Percentiles rank a stretch among this genome's conserved stretches.
These are phyloP conservation scores for Cynaeus angustus DNA, from an alignment of 2,888 invertebrate genomes.

Conservation along the genomic window DNA sequence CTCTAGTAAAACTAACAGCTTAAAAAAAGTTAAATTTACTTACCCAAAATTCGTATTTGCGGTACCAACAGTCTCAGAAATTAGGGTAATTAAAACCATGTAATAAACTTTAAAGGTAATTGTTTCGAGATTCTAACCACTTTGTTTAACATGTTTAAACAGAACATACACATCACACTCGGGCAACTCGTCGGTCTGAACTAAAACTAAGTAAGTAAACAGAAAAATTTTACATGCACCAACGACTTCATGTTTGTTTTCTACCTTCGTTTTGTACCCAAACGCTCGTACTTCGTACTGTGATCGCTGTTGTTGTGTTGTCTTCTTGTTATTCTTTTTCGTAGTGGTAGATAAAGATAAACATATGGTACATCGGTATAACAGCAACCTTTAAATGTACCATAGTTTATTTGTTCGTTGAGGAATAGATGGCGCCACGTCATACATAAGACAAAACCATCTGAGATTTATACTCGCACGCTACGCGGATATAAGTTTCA, in stretches of 20 bases:
- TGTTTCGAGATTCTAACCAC: neutral
- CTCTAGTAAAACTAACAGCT: no score
- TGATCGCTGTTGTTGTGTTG: constrained; percentile 1
- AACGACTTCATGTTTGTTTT: constrained; percentile 31
- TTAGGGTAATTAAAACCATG: constrained; percentile 1
- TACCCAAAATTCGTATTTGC: neutral
- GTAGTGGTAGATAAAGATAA: constrained; percentile 3
- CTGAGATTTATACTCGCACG: no score
- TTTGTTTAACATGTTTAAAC: constrained; percentile 17
- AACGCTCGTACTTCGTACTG: neutral
- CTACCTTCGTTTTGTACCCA: neutral
- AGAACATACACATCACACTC: constrained; percentile 44
- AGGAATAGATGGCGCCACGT: neutral
- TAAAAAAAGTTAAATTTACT: neutral
- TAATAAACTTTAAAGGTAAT: neutral
- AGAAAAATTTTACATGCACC: constrained; percentile 55
- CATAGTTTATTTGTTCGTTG: neutral
- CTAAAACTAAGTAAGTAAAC: constrained; percentile 57
- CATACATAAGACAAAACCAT: no score
- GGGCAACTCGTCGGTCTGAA: constrained; percentile 19
- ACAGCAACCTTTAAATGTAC: neutral
- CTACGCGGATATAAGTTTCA: no score
- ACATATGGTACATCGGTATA: neutral
- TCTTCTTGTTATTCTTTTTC: constrained; percentile 13
- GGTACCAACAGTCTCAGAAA: neutral